A percentile compares a stretch with the other conserved stretches of the same genome.
These are phyloP conservation scores for Neolamprologus sp. DNA, from an alignment of 2,113 vertebrate genomes.

Conservation along the genomic window DNA sequence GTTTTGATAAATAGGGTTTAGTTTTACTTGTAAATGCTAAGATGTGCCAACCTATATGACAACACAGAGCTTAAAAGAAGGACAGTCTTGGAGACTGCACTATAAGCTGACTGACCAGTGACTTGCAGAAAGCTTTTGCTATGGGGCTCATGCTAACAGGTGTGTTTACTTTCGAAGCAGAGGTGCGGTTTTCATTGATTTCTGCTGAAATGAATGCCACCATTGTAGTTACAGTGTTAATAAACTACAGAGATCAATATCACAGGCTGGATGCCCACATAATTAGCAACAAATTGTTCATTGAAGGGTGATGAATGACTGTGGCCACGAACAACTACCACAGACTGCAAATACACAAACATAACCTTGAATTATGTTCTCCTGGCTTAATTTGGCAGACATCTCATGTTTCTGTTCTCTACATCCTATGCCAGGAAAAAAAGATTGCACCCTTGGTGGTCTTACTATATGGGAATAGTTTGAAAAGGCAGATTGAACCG, in stretches of 20 bases:
- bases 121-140: neutral
- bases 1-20: neutral
- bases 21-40: neutral
- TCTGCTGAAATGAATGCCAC: neutral
- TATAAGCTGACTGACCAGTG: neutral
- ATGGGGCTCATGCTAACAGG: neutral
- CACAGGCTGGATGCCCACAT: neutral
- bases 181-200: neutral
- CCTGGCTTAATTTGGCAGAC: conserved; percentile 4
- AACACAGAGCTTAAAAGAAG: neutral
- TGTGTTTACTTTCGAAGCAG: neutral
- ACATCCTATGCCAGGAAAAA: conserved; percentile 33
- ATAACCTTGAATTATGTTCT: neutral
- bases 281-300: neutral
- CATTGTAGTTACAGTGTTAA: neutral
- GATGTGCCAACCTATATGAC: neutral
- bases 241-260: neutral
- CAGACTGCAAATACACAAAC: conserved; percentile 4
- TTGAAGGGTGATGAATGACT: conserved; percentile 3
- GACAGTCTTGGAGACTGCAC: neutral
- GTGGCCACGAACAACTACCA: neutral
- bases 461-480: conserved; percentile 15
- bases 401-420: neutral
- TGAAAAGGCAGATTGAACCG: neutral
- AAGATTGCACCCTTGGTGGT: conserved; percentile 29